Evolutionary conservation across 2,113 vertebrate genomes (phyloP).

Genomic region (Sminthopsis crassicaudata): DNA sequence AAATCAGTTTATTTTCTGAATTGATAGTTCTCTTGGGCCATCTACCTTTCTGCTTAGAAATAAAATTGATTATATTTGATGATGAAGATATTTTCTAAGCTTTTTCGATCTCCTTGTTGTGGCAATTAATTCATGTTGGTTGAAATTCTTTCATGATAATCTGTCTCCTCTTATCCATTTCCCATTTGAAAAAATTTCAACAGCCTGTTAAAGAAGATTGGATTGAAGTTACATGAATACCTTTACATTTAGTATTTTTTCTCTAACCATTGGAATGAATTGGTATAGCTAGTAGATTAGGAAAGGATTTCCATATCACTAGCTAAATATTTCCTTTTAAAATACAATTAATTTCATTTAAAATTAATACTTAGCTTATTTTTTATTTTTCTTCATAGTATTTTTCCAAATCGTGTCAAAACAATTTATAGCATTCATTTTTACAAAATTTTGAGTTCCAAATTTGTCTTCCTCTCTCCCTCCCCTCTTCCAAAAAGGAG

Average conservation of each 20-base stretch:
- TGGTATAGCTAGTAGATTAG: not conserved
- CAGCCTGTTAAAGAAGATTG: not conserved
- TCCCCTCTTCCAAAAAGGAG: no score
- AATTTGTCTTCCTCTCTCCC: no score
- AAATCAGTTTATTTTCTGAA: not conserved
- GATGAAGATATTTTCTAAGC: not conserved
- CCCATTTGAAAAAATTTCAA: not conserved
- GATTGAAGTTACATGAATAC: not conserved
- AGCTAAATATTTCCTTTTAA: not conserved
- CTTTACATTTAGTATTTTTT: not conserved
- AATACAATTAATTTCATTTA: not conserved
- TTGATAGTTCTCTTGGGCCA: not conserved
- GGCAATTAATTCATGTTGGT: not conserved
- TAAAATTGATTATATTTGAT: not conserved
- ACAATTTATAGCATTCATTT: no score
- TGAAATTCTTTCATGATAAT: not conserved
- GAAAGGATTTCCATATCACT: not conserved
- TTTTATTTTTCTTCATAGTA: no score
- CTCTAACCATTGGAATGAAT: not conserved
- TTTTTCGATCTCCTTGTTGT: not conserved
- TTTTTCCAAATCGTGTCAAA: no score
- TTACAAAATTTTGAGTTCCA: no score
- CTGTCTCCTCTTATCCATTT: not conserved
- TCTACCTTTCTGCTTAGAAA: not conserved
- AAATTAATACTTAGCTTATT: no score